phyloP scores from a whole-genome alignment of 1,140 invertebrate species.

The Metopolophium dirhodum region DNA sequence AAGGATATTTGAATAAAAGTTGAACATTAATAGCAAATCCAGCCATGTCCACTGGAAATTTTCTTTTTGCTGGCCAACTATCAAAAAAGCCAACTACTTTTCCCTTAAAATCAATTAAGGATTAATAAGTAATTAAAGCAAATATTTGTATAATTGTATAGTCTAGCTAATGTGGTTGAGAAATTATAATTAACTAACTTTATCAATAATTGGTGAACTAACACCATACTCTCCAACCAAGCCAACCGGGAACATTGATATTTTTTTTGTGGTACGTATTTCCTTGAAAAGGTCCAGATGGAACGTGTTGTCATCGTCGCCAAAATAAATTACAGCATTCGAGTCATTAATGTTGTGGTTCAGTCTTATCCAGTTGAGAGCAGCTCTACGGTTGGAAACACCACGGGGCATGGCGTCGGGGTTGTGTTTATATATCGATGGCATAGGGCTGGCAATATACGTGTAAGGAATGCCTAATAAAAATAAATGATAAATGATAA shows the following conservation, averaged over 20 bases:
- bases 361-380: constrained; percentile 81
- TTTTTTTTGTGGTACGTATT: constrained; percentile 81
- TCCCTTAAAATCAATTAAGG: neutral
- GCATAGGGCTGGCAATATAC: constrained; percentile 70
- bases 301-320: constrained; percentile 97
- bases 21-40: constrained; percentile 76
- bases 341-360: constrained; percentile 70
- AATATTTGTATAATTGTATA: neutral
- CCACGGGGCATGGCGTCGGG: constrained; percentile 84
- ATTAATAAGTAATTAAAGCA: neutral
- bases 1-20: constrained; percentile 67
- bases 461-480: constrained; percentile 36
- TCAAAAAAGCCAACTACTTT: constrained; percentile 76
- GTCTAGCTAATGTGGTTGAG: neutral
- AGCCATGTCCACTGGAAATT: constrained; percentile 92
- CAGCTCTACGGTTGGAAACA: constrained; percentile 89
- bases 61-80: constrained; percentile 80
- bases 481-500: neutral
- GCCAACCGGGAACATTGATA: constrained; percentile 90
- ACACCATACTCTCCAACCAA: constrained; percentile 77
- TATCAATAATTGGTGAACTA: constrained; percentile 74
- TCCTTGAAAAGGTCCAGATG: constrained; percentile 85
- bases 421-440: constrained; percentile 73
- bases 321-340: constrained; percentile 91
- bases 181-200: constrained; percentile 64